Base-by-base conservation (phyloP, 1,140 invertebrate genomes). In the Oreohelix idahoensis region DNA sequence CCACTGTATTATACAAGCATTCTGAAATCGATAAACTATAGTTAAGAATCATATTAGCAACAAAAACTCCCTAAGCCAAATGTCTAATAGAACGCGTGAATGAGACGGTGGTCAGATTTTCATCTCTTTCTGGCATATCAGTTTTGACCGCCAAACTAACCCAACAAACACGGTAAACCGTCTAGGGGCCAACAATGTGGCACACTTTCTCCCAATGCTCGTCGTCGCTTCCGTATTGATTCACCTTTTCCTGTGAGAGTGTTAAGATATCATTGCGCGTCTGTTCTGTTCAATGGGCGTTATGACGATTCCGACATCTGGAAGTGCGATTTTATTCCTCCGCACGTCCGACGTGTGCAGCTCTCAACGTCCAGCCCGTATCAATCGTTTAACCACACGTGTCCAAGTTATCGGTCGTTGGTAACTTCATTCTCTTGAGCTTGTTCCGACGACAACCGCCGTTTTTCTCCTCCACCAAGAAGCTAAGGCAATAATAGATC, bases 221-320 rank as follows among this genome's bases (percentile, higher is more conserved):
- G 51, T 23, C 51, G 26, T 4, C 51, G 51, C 23, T 58, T 58
- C 51, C 17, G n/a, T 29, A 66, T 66, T 66, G 63, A 66, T 66
- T 66, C 20, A 58, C n/a, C 29, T 29, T 66, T 35, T 35, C 63
- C 29, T 1, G 63, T 66, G 1, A 35, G 63, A 35, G n/a, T 32
- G 63, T 17, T 66, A 29, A 66, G 63, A 66, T 66, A 66, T 66
- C 63, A 29, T 35, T 66, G 63, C 11, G 63, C 63, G 63, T 35
- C 63, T 32, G 63, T 23, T 32, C n/a, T 10, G 63, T 32, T 32
- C 63, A 32, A 17, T 32, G 17, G 29, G 63, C 63, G 63, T 29
- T 66, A 66, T 66, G 63, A 66, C 63, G 63, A 66, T 66, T 32
- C 29, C 63, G 63, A 66, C 63, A 66, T 66, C 63, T 66, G 63